Percentiles rank a stretch among this genome's conserved stretches.
Evolutionary conservation across 1,140 invertebrate genomes (phyloP).

Genomic region (Drosophila orosa): DNA sequence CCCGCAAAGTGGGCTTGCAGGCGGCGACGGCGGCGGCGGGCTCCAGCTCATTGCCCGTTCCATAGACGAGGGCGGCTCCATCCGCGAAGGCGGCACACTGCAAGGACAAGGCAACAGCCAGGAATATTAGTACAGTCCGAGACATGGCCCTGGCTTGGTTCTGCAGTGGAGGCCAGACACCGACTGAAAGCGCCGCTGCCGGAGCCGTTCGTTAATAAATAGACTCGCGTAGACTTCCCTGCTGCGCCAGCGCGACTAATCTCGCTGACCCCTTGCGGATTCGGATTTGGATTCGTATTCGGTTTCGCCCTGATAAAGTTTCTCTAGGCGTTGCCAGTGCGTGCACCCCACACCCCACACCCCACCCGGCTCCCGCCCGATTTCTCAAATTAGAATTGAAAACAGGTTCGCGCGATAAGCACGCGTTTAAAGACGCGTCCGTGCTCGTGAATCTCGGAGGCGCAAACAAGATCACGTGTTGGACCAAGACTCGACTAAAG

Average conservation of each 20-base stretch:
- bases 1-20: slow-evolving; percentile 60
- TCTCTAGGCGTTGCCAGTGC: slow-evolving; percentile 20
- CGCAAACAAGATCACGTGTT: slow-evolving; percentile 73
- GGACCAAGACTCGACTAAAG: slow-evolving; percentile 29
- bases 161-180: slow-evolving; percentile 17
- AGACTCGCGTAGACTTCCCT: slow-evolving; percentile 18
- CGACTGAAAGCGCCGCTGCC: slow-evolving; percentile 45
- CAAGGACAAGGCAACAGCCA: slow-evolving; percentile 55
- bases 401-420: slow-evolving; percentile 61
- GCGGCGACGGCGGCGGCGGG: slow-evolving; percentile 19
- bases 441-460: slow-evolving; percentile 47
- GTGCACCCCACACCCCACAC: not conserved
- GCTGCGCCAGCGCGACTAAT: slow-evolving; percentile 24
- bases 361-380: slow-evolving; percentile 3
- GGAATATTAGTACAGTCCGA: slow-evolving; percentile 62
- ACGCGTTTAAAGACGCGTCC: slow-evolving; percentile 57
- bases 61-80: slow-evolving; percentile 50
- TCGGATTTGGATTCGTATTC: slow-evolving; percentile 29
- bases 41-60: slow-evolving; percentile 58
- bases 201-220: slow-evolving; percentile 31
- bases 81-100: slow-evolving; percentile 74
- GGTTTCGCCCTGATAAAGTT: slow-evolving; percentile 54
- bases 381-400: slow-evolving; percentile 47
- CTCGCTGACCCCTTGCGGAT: slow-evolving; percentile 57
- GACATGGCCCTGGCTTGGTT: slow-evolving; percentile 39